phyloP scores from a whole-genome alignment of 2,113 vertebrate genomes.

The Antennarius striatus region DNA sequence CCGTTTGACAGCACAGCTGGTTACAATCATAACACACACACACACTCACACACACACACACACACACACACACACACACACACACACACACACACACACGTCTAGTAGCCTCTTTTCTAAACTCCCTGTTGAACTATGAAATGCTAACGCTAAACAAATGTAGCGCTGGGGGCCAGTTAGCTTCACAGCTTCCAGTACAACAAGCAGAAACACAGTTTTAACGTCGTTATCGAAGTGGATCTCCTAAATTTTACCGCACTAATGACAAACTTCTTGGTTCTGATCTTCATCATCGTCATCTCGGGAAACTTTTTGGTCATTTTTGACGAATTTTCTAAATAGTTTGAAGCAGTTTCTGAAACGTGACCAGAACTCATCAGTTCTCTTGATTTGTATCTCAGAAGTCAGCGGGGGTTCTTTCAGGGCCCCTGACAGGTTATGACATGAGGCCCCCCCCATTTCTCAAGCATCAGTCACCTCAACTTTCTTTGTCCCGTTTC shows the following conservation, averaged over 20 bases:
- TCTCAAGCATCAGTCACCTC: constrained; percentile 14
- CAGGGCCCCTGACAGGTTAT: constrained; percentile 17
- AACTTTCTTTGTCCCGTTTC: neutral
- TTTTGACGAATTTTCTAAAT: no score
- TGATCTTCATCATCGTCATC: no score
- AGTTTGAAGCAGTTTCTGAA: no score
- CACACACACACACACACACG: constrained; percentile 6
- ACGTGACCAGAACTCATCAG: neutral
- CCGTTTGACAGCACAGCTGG: constrained; percentile 60
- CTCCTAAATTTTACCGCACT: no score
- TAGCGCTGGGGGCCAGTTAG: no score
- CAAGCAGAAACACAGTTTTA: no score
- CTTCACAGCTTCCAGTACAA: no score
- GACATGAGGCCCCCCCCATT: constrained; percentile 20
- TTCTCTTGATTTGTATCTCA: neutral
- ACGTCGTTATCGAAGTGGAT: no score
- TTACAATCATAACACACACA: constrained; percentile 47
- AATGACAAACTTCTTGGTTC: no score
- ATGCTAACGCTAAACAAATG: neutral
- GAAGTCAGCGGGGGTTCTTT: constrained; percentile 31
- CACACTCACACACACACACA: constrained; percentile 21
- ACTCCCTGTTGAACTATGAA: neutral
- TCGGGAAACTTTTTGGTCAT: no score
- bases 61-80: constrained; percentile 31
- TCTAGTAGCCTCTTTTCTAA: constrained; percentile 13